Evolutionary conservation across 2,113 vertebrate genomes (phyloP), one percentile per base, ranked within the genome.

Genomic region (Anas platyrhynchos): DNA sequence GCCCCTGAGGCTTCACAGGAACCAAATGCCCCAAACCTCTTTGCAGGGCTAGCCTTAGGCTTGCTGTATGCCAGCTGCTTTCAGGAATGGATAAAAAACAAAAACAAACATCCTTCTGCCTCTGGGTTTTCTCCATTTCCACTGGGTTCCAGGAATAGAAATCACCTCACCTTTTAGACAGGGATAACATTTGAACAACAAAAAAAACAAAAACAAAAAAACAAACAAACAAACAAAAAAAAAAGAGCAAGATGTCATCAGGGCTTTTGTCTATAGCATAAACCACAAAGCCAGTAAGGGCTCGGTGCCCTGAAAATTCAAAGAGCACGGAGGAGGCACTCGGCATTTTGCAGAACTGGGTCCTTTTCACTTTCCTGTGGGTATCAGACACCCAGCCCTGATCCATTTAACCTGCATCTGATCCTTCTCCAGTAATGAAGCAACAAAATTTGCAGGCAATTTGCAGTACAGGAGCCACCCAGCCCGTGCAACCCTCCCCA

Each of bases 1-100:
- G 4, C 31, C 23, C 8, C 0, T 16, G 5, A 67, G 7, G n/a
- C 41, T 69, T 13, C 7, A 3, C 0, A 9, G 62, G n/a, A 16
- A 43, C 4, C 6, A 16, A 32, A 29, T 0, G 20, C 54, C 63
- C 56, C 44, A 3, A 23, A 6, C 4, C 31, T 46, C 26, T 34
- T 21, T 3, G 7, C 1, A 29, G 67, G 62, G 56, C 48, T 75
- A 68, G 59, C 87, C 44, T 27, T 1, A 1, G 66, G 78, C 29
- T 65, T 3, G 0, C 3, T 54, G 23, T 4, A 27, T 22, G 2
- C 10, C 76, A 61, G 67, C 48, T 77, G 89, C 25, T 65, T 17
- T 48, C 0, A 5, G 46, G 80, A 26, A 8, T 56, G 31, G 5
- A 7, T 38, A 82, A 69, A 1, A 50, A 50, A 50, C 48, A 50